Base-by-base conservation (phyloP, 1,140 invertebrate species). In the Bombus picipes region DNA sequence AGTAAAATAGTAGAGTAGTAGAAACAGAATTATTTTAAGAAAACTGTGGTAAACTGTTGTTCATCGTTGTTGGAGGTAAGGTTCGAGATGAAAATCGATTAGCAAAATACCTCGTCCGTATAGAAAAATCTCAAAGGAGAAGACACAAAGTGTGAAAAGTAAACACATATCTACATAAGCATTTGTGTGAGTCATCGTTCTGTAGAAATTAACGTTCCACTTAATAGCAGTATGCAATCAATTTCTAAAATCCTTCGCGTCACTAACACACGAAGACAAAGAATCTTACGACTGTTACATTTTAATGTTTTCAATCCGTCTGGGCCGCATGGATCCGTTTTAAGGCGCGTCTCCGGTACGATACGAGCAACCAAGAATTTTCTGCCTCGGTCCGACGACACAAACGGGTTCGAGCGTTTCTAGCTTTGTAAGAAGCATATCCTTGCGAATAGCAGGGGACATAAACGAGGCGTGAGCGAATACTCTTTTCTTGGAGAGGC, bases 401-500 rank as follows among this genome's bases (percentile, higher is more conserved):
- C 39, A 57, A 59, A 77, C 75, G n/a, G 59, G 76, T 77, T 75
- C 32, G 43, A n/a, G 39, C 70, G 39, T 72, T 37, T 34, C 73
- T 57, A 75, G 32, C 73, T 53, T 41, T 39, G 15, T 18, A 78
- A 78, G 34, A 78, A 65, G 3, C 59, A 41, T 65, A 78, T 41
- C 15, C 59, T 41, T 59, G 57, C 57, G 39, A 41, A 15, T 59
- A 65, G 28, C 39, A 65, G 18, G n/a, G 39, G n/a, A 43, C 76
- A 78, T 66, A 78, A 78, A 78, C 37, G 59, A 78, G 74, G 25
- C 25, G 25, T 13, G 57, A n/a, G n/a, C 37, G 37, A 78, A 78
- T 66, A 43, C 59, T 65, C n/a, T 59, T 76, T 76, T 65, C 59
- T 66, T 78, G 59, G 76, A 78, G 59, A 66, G 76, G 22, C 76